Base-by-base conservation (phyloP, 2,888 invertebrate genomes). In the Exephanes ischioxanthus region DNA sequence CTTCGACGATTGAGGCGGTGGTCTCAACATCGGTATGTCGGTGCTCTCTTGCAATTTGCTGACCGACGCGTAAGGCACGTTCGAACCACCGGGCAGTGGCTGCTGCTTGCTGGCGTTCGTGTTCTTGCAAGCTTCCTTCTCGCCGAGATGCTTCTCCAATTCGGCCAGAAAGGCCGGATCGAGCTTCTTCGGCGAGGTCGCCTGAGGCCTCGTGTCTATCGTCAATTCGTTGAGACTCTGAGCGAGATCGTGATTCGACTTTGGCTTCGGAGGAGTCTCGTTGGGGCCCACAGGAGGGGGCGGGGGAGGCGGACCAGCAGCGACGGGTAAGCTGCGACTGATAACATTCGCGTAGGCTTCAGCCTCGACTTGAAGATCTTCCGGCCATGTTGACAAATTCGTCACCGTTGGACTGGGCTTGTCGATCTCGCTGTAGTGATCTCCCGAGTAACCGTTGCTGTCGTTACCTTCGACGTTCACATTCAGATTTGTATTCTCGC, bases 101-200 rank as follows among this genome's bases (percentile, higher is more conserved):
- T 87, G 86, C 22, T 89, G 88, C 16, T 89, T 94, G 68, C 93
- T 94, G 30, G 94, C 94, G 86, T 94, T 94, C 2, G 93, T 94
- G 79, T 94, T 95, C 19, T 94, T 94, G 11, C 91, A 92, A 0
- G 94, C 94, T 73, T 94, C 94, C 76, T 94, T 94, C 71, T 94
- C 94, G 0, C 94, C 95, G 16, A 96, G 93, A 88, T 95, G 95
- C 88, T 96, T 96, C 91, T 97, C 97, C 71, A 97, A 92, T 90
- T 96, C 96, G 0, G 95, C 95, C 53, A 96, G 94, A 86, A 97
- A 96, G 19, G 95, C 95, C 9, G 95, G 94, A 90, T 96, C 96
- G 22, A 96, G 91, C 89, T 95, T 94, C 83, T 94, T 94, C 1
- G 94, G 94, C 0, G 93, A 91, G 0, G 89, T 72, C n/a, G 87